Evolutionary conservation across 2,113 vertebrate species (phyloP).

Genomic region (Zingel zingel): DNA sequence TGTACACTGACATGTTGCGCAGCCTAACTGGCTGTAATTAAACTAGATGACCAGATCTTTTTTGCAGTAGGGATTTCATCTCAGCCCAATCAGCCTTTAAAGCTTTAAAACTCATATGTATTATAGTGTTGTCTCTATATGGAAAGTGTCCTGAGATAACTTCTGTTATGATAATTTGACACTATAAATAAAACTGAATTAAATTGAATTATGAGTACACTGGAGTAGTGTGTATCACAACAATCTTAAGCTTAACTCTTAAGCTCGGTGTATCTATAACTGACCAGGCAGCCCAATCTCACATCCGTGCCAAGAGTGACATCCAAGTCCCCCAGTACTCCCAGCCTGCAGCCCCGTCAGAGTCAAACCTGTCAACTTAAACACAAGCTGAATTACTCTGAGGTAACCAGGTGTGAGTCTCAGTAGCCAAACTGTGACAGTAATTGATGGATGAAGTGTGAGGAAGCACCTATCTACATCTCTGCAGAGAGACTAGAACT

Average conservation of each 20-base stretch:
- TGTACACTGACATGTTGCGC: not conserved
- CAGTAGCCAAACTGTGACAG: slow-evolving; percentile 45
- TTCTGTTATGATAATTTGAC: too few relatives aligned
- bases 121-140: too few relatives aligned
- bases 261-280: slow-evolving; percentile 12
- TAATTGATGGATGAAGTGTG: slow-evolving; percentile 70
- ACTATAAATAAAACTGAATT: too few relatives aligned
- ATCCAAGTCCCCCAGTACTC: slow-evolving; percentile 20
- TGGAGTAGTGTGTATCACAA: not conserved
- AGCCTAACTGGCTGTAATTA: not conserved
- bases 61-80: not conserved
- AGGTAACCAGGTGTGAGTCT: slow-evolving; percentile 62
- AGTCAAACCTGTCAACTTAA: slow-evolving; percentile 25
- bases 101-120: slow-evolving; percentile 1
- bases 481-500: slow-evolving; percentile 18
- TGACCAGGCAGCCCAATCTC: slow-evolving; percentile 20
- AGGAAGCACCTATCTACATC: slow-evolving; percentile 27
- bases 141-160: too few relatives aligned
- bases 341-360: slow-evolving; percentile 12
- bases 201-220: not conserved
- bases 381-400: slow-evolving; percentile 48
- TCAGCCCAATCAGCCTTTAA: not conserved
- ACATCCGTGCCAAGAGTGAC: slow-evolving; percentile 13
- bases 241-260: slow-evolving; percentile 20
- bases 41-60: not conserved